These are phyloP conservation scores for Toxonevra muliebris DNA, from an alignment of 2,888 invertebrate genomes.

Conservation along the genomic window DNA sequence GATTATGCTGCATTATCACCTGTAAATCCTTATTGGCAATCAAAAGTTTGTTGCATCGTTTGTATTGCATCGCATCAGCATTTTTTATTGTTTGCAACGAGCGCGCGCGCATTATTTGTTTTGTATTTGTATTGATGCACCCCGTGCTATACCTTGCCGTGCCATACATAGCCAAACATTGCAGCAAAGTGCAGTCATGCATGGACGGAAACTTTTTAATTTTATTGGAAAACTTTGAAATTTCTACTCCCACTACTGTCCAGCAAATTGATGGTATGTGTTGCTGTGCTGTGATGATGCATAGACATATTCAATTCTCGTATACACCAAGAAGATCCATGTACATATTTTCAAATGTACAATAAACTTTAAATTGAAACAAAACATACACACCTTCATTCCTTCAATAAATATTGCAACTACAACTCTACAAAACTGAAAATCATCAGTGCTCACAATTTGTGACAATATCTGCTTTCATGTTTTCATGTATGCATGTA, in stretches of 20 bases:
- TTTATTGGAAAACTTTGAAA: conserved; percentile 2
- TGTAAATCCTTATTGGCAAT: conserved; percentile 61
- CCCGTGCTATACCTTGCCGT: too few relatives aligned
- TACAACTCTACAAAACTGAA: too few relatives aligned
- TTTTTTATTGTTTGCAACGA: conserved; percentile 1
- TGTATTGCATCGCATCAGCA: conserved; percentile 4
- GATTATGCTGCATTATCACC: conserved; percentile 53
- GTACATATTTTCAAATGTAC: background rate
- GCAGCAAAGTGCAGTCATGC: too few relatives aligned
- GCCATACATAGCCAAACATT: too few relatives aligned
- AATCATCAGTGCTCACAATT: too few relatives aligned
- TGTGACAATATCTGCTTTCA: too few relatives aligned
- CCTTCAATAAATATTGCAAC: background rate
- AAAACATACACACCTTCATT: background rate
- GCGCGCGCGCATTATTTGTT: background rate
- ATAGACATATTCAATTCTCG: background rate
- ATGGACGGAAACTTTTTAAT: background rate
- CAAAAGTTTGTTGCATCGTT: conserved; percentile 42
- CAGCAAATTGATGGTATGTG: background rate
- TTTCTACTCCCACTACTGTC: background rate
- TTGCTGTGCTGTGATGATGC: background rate
- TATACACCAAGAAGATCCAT: background rate
- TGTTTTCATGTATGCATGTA: too few relatives aligned
- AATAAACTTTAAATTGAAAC: background rate
- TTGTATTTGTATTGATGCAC: too few relatives aligned